A percentile compares a stretch with the other conserved stretches of the same genome.
These are phyloP conservation scores for Amphipyra tragopoginis DNA, from an alignment of 2,888 invertebrate species.

Conservation along the genomic window DNA sequence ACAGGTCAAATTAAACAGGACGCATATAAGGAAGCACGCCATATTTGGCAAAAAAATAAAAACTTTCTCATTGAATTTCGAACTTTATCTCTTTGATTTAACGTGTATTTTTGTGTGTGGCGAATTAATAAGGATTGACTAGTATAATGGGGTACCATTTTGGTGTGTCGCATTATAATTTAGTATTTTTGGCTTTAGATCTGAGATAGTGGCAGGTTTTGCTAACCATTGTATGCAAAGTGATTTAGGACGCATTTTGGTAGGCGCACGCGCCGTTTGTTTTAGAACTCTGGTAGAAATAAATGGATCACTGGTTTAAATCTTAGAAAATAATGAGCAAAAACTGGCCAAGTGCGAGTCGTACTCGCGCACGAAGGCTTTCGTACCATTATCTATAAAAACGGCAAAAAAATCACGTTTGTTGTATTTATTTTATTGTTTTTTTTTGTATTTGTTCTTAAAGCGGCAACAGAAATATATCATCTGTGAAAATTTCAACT, in stretches of 20 bases:
- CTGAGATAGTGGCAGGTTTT: conserved; percentile 54
- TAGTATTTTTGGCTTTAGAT: conserved; percentile 58
- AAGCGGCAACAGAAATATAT: no score
- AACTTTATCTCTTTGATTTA: conserved; percentile 26
- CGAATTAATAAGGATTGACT: conserved; percentile 25
- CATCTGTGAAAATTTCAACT: no score
- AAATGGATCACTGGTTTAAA: no score
- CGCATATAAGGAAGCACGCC: conserved; percentile 30
- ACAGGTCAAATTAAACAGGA: conserved; percentile 40
- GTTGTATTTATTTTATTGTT: no score
- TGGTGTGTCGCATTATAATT: conserved; percentile 59
- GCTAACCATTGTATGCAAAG: conserved; percentile 62
- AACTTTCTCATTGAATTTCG: conserved; percentile 21
- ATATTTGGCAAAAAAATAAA: conserved; percentile 48
- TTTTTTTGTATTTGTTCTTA: no score
- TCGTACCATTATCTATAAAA: no score
- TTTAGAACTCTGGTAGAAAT: no score
- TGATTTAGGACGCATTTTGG: conserved; percentile 18
- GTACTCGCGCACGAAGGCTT: no score
- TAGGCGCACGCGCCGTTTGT: conserved; percentile 14
- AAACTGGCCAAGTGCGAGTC: no score
- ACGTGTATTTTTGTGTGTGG: conserved; percentile 28
- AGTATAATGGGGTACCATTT: conserved; percentile 52
- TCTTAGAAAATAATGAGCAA: no score
- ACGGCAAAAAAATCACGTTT: no score